Evolutionary conservation across 2,888 invertebrate genomes (phyloP), one percentile per base, ranked within the genome.

Genomic region (Belgica antarctica): DNA sequence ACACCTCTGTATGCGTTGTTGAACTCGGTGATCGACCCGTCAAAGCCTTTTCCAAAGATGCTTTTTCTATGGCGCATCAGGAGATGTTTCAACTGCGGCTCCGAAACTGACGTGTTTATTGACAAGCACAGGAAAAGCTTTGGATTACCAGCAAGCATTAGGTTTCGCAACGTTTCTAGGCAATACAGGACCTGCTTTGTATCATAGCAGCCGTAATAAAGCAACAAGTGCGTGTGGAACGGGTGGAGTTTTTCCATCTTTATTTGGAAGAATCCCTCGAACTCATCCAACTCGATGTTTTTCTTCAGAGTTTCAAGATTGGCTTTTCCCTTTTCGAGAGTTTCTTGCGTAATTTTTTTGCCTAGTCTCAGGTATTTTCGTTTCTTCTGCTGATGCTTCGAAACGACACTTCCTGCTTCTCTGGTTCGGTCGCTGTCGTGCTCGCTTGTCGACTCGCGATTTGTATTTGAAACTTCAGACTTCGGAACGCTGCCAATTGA

Each of bases 151-250:
- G 87, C 84, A 52, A 83, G 76, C 5, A 92, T 82, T 72, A 90
- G 87, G 74, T 87, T 88, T 72, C 87, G 85, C n/a, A 92, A 78
- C 0, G 89, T 88, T 71, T 86, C 85, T 72, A 93, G 81, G 5
- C 89, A 88, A 76, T 92, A 92, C 0, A 90, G 80, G 1, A 87
- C 86, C 74, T 89, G 84, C 71, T 86, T 84, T 0, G 88, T 87
- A 77, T 93, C 92, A 75, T 89, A 91, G 17, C 89, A 86, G 72
- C 89, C 89, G 74, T 87, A 86, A 76, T 94, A 94, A 1, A 94
- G 81, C 47, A 94, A 83, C 80, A 94, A 85, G 76, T 94, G 93
- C 22, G 90, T 89, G 77, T 94, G 93, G 71, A 91, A 85, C 25
- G 89, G 88, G 77, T 90, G 89, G 36, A 90, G 82, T 62, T 78